Percentiles rank a stretch among this genome's conserved stretches.
Evolutionary conservation across 2,113 vertebrate species (phyloP).

Genomic region (Cariama cristata): DNA sequence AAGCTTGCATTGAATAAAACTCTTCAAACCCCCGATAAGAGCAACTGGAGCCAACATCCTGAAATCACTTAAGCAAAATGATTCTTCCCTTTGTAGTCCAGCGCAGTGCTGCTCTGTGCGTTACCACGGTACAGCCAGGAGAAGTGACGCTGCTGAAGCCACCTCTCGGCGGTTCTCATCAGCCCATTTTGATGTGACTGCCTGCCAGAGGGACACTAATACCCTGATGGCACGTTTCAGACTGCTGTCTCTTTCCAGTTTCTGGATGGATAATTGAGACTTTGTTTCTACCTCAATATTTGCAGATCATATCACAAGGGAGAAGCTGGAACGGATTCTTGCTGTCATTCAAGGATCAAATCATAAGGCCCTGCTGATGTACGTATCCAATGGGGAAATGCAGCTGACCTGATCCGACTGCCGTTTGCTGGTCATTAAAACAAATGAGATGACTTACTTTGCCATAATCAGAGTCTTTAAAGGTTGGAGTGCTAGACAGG

Average conservation of each 20-base stretch:
- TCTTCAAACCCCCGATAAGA: background rate
- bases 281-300: background rate
- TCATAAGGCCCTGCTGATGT: conserved; percentile 90
- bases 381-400: background rate
- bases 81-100: background rate
- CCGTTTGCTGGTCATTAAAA: background rate
- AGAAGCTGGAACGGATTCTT: conserved; percentile 88
- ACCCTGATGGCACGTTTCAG: background rate
- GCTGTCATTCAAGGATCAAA: conserved; percentile 91
- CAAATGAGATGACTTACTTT: background rate
- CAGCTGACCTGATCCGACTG: background rate
- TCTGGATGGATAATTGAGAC: background rate
- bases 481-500: background rate
- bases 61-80: background rate
- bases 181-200: background rate
- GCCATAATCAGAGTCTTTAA: background rate
- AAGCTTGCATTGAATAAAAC: background rate
- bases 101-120: background rate
- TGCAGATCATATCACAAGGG: conserved; percentile 89
- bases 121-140: background rate
- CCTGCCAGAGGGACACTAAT: background rate
- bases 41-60: background rate
- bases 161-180: background rate
- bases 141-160: background rate
- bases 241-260: background rate